These are phyloP conservation scores for Heliconius nattereri DNA, from an alignment of 1,140 invertebrate genomes.

Conservation along the genomic window DNA sequence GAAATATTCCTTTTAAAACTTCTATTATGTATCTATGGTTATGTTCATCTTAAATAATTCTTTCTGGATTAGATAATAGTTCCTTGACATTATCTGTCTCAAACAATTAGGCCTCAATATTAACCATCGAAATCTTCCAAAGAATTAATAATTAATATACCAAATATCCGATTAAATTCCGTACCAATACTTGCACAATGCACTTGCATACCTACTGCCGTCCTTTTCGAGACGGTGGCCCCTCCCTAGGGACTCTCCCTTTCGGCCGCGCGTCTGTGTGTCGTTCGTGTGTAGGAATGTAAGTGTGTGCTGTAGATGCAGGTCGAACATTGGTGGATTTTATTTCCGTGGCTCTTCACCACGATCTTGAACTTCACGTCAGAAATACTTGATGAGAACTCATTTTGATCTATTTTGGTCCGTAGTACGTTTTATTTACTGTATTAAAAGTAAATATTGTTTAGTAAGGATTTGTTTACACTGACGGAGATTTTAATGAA, in stretches of 20 bases:
- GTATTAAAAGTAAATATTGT: background rate
- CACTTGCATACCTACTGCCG: constrained; percentile 76
- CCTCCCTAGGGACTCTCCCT: constrained; percentile 80
- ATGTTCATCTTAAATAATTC: too few species aligned
- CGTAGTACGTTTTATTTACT: background rate
- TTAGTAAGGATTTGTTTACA: background rate
- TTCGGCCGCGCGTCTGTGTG: constrained; percentile 50
- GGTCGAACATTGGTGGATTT: constrained; percentile 50
- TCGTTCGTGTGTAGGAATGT: constrained; percentile 46
- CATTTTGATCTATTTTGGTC: background rate
- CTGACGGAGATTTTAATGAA: background rate
- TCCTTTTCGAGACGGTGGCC: constrained; percentile 77
- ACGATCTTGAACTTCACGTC: constrained; percentile 48
- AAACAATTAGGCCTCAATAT: too few species aligned
- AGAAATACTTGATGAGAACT: constrained; percentile 29
- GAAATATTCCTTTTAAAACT: background rate
- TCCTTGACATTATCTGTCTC: too few species aligned
- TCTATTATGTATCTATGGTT: too few species aligned
- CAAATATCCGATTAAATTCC: background rate
- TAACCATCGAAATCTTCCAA: background rate
- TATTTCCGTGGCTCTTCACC: constrained; percentile 51
- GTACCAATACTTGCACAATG: constrained; percentile 52
- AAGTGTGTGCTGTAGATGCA: constrained; percentile 41
- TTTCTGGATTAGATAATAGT: too few species aligned
- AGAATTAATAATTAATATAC: background rate